These are phyloP conservation scores for Danionella cerebrum DNA, from an alignment of 2,113 vertebrate genomes.

Conservation along the genomic window DNA sequence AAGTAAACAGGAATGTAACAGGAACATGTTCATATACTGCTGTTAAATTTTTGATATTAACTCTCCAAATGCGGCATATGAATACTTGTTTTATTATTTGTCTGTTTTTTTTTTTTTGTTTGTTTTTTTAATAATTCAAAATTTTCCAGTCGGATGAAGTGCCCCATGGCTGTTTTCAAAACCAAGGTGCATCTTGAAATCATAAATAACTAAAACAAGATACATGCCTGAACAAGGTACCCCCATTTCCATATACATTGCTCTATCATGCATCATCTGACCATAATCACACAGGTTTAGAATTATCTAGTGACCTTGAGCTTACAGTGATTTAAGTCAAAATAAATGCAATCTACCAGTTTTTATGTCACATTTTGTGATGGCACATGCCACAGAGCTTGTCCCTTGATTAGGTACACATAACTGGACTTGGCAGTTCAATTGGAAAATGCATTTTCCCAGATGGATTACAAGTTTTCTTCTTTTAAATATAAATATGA, in stretches of 20 bases:
- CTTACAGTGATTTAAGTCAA: no score
- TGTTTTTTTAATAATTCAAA: constrained; percentile 22
- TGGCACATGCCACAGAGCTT: no score
- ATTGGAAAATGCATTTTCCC: no score
- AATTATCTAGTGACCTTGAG: no score
- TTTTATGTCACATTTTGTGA: no score
- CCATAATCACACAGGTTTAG: background rate
- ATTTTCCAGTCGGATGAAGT: background rate
- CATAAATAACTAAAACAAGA: constrained; percentile 24
- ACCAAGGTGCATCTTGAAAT: constrained; percentile 16
- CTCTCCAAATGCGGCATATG: background rate
- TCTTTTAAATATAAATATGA: no score
- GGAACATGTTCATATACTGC: background rate
- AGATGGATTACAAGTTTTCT: no score
- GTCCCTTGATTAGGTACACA: no score
- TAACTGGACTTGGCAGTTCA: no score
- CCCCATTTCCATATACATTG: constrained; percentile 1
- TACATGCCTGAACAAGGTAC: background rate
- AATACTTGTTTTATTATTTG: background rate
- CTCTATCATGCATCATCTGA: background rate
- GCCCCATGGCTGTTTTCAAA: constrained; percentile 13
- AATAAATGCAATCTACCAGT: no score
- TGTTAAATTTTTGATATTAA: constrained; percentile 15
- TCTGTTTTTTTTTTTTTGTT: no score
- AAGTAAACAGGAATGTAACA: background rate